A percentile compares a stretch with the other conserved stretches of the same genome.
Evolutionary conservation across 2,888 invertebrate genomes (phyloP).

Genomic region (Drosophila rubida): DNA sequence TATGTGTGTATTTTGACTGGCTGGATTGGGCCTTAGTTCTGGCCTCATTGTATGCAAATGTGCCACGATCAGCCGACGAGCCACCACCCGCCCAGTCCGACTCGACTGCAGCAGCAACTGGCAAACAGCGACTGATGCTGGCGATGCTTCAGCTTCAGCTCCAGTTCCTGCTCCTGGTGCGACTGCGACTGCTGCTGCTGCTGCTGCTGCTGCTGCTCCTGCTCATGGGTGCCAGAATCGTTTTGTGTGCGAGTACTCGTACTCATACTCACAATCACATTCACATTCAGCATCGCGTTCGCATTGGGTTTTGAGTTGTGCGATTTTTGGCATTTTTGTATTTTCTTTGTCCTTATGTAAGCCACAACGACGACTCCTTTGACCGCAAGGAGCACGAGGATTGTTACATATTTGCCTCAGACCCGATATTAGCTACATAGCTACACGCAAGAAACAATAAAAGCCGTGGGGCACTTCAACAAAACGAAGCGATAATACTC

Average conservation of each 20-base stretch:
- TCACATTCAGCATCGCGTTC: constrained; percentile 38
- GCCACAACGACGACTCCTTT: constrained; percentile 57
- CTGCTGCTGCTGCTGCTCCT: constrained; percentile 39
- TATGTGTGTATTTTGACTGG: constrained; percentile 23
- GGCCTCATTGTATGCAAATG: constrained; percentile 85
- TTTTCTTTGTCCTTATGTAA: constrained; percentile 80
- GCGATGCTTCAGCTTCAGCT: constrained; percentile 55
- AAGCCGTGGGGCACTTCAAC: background rate
- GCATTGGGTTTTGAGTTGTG: constrained; percentile 74
- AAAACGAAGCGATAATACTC: constrained; percentile 30
- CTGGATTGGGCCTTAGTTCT: constrained; percentile 58
- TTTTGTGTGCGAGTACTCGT: constrained; percentile 66
- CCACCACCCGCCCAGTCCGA: constrained; percentile 73
- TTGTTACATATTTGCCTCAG: constrained; percentile 72
- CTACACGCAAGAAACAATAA: constrained; percentile 41
- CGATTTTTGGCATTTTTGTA: constrained; percentile 83
- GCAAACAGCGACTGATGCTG: constrained; percentile 31
- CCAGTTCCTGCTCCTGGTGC: constrained; percentile 54
- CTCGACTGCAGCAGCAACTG: constrained; percentile 27
- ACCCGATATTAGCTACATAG: constrained; percentile 52
- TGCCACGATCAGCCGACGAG: constrained; percentile 70
- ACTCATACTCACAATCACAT: constrained; percentile 14
- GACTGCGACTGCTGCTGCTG: constrained; percentile 31
- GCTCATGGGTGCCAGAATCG: constrained; percentile 79
- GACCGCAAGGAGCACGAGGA: constrained; percentile 57